phyloP scores from a whole-genome alignment of 2,113 vertebrate genomes.

The Glareola pratincola region DNA sequence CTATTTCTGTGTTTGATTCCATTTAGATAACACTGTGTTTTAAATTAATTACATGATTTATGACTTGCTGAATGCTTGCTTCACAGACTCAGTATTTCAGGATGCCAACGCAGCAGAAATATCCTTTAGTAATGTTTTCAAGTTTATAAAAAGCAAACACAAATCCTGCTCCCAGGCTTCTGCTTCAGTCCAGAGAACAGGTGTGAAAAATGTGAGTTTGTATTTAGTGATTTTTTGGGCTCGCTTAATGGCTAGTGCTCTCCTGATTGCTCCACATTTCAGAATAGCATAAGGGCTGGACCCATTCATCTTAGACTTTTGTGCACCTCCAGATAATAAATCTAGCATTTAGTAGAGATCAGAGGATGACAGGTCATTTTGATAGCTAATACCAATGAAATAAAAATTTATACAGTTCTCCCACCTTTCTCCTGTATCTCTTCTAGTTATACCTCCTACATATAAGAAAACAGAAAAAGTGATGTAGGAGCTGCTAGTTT shows the following conservation, averaged over 20 bases:
- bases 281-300: background rate
- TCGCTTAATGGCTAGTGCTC: background rate
- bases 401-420: background rate
- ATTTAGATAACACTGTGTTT: background rate
- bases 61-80: background rate
- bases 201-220: background rate
- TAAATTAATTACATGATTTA: background rate
- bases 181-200: background rate
- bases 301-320: background rate
- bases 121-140: background rate
- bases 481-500: background rate
- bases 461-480: background rate
- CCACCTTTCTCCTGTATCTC: rapidly evolving
- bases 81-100: background rate
- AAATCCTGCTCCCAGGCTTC: background rate
- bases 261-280: background rate
- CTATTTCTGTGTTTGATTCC: background rate
- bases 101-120: background rate
- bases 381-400: background rate
- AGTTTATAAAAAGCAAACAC: background rate
- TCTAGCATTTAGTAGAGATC: background rate
- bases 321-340: background rate
- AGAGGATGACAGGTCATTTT: background rate
- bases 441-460: background rate
- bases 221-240: background rate